phyloP scores from a whole-genome alignment of 2,797 vertebrate species.

The Kryptopterus vitreolus region DNA sequence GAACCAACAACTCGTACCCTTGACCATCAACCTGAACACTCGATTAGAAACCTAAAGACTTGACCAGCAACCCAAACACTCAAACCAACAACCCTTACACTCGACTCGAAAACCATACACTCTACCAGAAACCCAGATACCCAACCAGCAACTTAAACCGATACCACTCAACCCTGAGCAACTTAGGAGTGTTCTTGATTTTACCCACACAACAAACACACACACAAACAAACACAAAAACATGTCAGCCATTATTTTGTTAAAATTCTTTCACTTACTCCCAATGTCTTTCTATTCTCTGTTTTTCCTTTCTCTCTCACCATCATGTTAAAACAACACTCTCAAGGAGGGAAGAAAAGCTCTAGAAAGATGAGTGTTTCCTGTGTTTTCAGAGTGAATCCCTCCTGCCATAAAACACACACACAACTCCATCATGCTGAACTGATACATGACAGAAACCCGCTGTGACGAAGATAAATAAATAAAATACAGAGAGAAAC shows the following conservation, averaged over 20 bases:
- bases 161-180: neutral
- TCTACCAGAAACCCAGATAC: neutral
- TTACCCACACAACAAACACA: neutral
- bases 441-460: neutral
- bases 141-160: neutral
- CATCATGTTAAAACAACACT: constrained; percentile 16
- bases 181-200: neutral
- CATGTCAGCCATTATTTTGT: constrained; percentile 44
- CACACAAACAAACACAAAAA: too few relatives aligned
- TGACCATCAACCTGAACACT: neutral
- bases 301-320: constrained; percentile 5
- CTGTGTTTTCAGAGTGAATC: constrained; percentile 20
- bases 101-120: neutral
- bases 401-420: constrained; percentile 16
- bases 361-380: constrained; percentile 15
- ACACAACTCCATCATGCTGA: constrained; percentile 7
- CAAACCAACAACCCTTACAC: neutral
- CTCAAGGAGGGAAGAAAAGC: neutral
- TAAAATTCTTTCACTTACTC: constrained; percentile 57
- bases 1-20: neutral
- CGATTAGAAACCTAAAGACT: neutral
- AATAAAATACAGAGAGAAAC: neutral
- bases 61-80: neutral
- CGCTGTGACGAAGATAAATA: neutral
- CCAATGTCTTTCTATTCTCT: neutral